These are phyloP conservation scores for Megalops atlanticus DNA, from an alignment of 2,113 vertebrate species.

Conservation along the genomic window DNA sequence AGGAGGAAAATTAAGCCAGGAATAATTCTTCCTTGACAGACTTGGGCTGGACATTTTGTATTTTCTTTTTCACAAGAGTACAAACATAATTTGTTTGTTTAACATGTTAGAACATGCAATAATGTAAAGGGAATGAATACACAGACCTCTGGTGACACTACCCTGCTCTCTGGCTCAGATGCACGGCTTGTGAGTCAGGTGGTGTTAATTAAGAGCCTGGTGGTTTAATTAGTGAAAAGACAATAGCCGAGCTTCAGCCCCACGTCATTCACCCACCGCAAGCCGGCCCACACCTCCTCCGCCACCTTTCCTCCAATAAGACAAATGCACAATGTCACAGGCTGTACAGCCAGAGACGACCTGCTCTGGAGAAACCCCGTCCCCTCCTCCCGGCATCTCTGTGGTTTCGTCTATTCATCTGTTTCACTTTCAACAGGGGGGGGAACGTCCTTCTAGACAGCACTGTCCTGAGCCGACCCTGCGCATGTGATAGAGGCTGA, in stretches of 20 bases:
- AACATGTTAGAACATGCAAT: too few relatives aligned
- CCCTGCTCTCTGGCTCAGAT: not conserved
- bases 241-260: not conserved
- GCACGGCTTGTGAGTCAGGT: not conserved
- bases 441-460: slow-evolving; percentile 7
- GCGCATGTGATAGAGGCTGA: not conserved
- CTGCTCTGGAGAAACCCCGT: not conserved
- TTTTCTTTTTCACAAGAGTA: not conserved
- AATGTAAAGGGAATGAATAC: not conserved
- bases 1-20: not conserved
- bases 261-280: not conserved
- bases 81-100: not conserved
- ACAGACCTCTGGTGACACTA: not conserved
- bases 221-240: slow-evolving; percentile 1
- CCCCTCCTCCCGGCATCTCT: not conserved
- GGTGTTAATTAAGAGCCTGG: not conserved
- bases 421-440: slow-evolving; percentile 37
- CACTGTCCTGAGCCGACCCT: slow-evolving; percentile 34
- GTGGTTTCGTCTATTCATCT: slow-evolving; percentile 26
- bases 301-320: too few relatives aligned
- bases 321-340: not conserved
- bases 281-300: not conserved
- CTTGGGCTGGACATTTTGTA: not conserved
- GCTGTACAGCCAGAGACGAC: not conserved
- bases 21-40: not conserved